These are phyloP conservation scores for Pseudoatta argentina DNA, from an alignment of 1,140 invertebrate species.

Conservation along the genomic window DNA sequence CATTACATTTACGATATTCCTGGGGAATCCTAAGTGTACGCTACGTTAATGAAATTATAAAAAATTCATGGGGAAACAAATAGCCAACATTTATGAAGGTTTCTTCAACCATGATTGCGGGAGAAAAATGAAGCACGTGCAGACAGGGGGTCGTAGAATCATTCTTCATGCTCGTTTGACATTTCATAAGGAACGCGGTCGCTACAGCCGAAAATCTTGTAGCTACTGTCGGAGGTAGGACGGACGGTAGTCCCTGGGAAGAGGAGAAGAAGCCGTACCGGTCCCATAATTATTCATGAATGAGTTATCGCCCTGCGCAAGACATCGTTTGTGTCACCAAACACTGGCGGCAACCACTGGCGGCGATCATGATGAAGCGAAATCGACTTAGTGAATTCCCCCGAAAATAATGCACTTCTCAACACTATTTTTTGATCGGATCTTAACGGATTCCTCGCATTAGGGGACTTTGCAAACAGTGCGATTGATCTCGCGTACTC, in stretches of 20 bases:
- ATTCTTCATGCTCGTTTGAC: conserved; percentile 68
- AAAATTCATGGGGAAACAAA: conserved; percentile 14
- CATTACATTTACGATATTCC: not conserved
- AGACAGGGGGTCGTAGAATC: conserved; percentile 16
- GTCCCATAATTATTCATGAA: conserved; percentile 80
- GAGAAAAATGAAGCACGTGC: conserved; percentile 44
- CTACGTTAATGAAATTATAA: conserved; percentile 17
- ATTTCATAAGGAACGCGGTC: conserved; percentile 71
- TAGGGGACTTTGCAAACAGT: conserved; percentile 67
- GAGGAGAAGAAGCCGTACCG: conserved; percentile 46
- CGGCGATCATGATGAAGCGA: conserved; percentile 28
- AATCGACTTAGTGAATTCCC: conserved; percentile 20
- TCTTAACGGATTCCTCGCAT: conserved; percentile 77
- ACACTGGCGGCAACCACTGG: not conserved
- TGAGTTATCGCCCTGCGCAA: conserved; percentile 74
- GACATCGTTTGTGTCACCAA: conserved; percentile 43
- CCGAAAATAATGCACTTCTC: not conserved
- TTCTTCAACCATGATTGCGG: conserved; percentile 4
- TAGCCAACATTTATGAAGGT: not conserved
- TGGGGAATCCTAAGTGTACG: not conserved
- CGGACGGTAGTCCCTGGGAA: conserved; percentile 51
- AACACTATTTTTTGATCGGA: conserved; percentile 52
- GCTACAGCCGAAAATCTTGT: conserved; percentile 16
- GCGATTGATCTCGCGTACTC: conserved; percentile 66
- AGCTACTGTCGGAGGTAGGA: conserved; percentile 14